A percentile compares a stretch with the other conserved stretches of the same genome.
Evolutionary conservation across 2,113 vertebrate genomes (phyloP).

Genomic region (Pholis gunnellus): DNA sequence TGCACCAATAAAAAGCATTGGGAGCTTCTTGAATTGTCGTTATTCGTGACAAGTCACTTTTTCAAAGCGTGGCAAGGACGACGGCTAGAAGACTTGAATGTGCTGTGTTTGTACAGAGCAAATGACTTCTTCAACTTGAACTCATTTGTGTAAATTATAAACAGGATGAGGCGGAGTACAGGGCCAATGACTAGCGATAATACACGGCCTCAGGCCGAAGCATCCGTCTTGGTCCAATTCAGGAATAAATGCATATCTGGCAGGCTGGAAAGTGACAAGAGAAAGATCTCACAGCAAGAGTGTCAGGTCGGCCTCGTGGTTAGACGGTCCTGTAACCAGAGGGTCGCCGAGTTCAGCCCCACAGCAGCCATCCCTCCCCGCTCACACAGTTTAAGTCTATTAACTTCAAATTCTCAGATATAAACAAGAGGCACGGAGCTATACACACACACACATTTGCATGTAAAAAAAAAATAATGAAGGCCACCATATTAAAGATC

Average conservation of each 20-base stretch:
- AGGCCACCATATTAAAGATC: not conserved
- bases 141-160: constrained; percentile 23
- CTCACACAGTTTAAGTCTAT: not conserved
- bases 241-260: constrained; percentile 26
- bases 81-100: not conserved
- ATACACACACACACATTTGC: not conserved
- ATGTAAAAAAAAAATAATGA: not conserved
- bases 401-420: constrained; percentile 8
- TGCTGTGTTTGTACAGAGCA: not conserved
- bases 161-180: not conserved
- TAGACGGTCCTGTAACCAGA: not conserved
- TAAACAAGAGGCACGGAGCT: constrained; percentile 13
- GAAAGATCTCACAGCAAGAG: not conserved
- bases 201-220: not conserved
- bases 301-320: constrained; percentile 2
- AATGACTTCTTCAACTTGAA: constrained; percentile 9
- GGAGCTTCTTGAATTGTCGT: not conserved
- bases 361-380: not conserved
- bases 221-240: constrained; percentile 27
- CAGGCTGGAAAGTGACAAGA: not conserved
- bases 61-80: constrained; percentile 2
- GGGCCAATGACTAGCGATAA: not conserved
- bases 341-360: constrained; percentile 18
- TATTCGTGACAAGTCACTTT: constrained; percentile 14
- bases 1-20: constrained; percentile 23